A percentile compares a stretch with the other conserved stretches of the same genome.
Conservation (phyloP, 2,797 vertebrate genomes). For the Sebastes vulpes region DNA sequence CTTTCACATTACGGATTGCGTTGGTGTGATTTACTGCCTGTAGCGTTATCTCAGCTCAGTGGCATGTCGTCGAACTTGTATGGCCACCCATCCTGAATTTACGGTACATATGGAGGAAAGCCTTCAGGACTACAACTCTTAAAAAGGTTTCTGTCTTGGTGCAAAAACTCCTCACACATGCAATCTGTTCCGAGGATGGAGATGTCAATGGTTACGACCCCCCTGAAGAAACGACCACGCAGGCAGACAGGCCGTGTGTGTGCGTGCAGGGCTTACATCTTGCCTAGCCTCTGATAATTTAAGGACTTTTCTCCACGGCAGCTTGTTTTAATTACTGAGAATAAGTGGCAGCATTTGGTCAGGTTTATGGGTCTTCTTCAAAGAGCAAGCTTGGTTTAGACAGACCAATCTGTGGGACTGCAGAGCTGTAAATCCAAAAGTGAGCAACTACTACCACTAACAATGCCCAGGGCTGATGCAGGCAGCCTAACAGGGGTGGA, state of each 20-base stretch:
- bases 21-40: conserved; percentile 50
- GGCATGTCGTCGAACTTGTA: conserved; percentile 39
- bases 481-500: conserved; percentile 20
- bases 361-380: conserved; percentile 87
- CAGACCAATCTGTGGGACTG: conserved; percentile 81
- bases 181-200: conserved; percentile 78
- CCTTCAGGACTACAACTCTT: conserved; percentile 35
- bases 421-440: conserved; percentile 83
- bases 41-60: conserved; percentile 25
- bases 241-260: conserved; percentile 10
- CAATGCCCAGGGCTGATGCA: conserved; percentile 71
- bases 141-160: conserved; percentile 44
- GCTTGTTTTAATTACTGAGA: conserved; percentile 91
- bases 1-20: conserved; percentile 39
- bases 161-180: conserved; percentile 67
- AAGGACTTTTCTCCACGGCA: conserved; percentile 83
- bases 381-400: conserved; percentile 80
- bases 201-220: conserved; percentile 85
- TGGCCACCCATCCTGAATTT: conserved; percentile 50
- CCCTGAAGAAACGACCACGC: conserved; percentile 67
- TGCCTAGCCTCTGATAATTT: conserved; percentile 81
- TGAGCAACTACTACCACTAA: conserved; percentile 70
- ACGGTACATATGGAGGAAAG: conserved; percentile 22
- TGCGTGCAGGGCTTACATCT: conserved; percentile 78
- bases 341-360: conserved; percentile 88